Percentiles rank a stretch among this genome's conserved stretches.
Evolutionary conservation across 2,113 vertebrate genomes (phyloP).

Genomic region (Microcebus lehilahytsara): DNA sequence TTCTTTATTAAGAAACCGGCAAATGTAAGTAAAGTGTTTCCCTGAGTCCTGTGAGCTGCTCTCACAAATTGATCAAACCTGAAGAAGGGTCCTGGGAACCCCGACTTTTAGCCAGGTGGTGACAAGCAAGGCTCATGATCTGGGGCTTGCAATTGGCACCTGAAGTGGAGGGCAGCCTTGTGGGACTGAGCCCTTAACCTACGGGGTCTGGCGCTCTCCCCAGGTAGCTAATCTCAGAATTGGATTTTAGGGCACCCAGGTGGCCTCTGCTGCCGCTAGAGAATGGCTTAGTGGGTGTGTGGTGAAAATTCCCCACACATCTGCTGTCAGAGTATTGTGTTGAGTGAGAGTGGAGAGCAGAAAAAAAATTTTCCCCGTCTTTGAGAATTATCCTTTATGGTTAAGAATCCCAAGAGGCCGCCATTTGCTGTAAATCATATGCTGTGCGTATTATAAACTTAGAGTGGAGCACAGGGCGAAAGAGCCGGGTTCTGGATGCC

Average conservation of each 20-base stretch:
- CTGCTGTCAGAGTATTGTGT: background rate
- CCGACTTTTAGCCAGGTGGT: background rate
- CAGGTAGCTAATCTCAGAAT: background rate
- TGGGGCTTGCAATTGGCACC: background rate
- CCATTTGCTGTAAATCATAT: background rate
- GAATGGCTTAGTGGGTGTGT: background rate
- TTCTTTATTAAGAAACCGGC: background rate
- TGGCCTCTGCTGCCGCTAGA: background rate
- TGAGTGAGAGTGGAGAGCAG: background rate
- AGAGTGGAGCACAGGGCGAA: background rate
- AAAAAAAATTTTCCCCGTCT: background rate
- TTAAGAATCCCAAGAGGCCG: background rate
- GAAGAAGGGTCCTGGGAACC: background rate
- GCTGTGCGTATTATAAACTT: background rate
- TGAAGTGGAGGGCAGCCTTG: background rate
- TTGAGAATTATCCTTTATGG: background rate
- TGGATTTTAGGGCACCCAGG: background rate
- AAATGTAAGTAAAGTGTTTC: background rate
- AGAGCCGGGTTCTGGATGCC: background rate
- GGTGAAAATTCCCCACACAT: background rate
- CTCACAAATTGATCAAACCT: background rate
- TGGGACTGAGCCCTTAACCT: background rate
- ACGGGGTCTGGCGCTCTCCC: fast-evolving
- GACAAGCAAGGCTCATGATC: background rate
- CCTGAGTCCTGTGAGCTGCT: background rate